Evolutionary conservation across 2,888 invertebrate species (phyloP), one percentile per base, ranked within the genome.

Genomic region (Eristalis intricaria): DNA sequence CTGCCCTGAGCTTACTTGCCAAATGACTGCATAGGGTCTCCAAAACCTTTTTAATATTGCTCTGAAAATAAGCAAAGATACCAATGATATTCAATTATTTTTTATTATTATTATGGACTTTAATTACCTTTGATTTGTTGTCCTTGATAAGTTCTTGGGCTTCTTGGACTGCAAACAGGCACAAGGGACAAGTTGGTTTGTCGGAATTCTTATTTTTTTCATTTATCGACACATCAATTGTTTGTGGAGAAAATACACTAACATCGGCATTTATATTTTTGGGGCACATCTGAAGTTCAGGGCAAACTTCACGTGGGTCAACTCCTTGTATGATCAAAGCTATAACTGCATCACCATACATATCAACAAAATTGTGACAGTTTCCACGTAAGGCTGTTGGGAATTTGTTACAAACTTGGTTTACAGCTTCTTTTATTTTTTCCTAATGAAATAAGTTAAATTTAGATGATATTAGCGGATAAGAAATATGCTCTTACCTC

Each of bases 341-440:
- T 89, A 98, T 95, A 80, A 98, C 93, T 3, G 96, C 96, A 89
- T 96, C 96, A 19, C 97, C 97, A 91, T 98, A 98, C 88, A 95
- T 94, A 7, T 96, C 94, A 7, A 98, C 95, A 92, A 98, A 98
- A 90, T 95, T 94, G 50, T 94, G 92, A 91, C 98, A 98, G 89
- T 96, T 94, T 0, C 92, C 93, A 82, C 94, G 93, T 23, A 97
- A 91, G 0, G 95, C 92, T 10, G 91, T 88, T 1, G 97, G 97
- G 65, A 98, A 92, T 89, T 94, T 94, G 11, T 93, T 91, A 92
- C 98, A 98, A 0, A 97, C 95, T 85, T 94, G 94, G 86, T 95
- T 95, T 1, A 98, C 95, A 0, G 94, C 94, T 0, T 94, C 90
- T 90, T 96, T 95, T 65, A 98, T 95, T 90, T 95, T 93, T 10